Percentiles rank a stretch among this genome's conserved stretches.
These are phyloP conservation scores for Buceros bicornis DNA, from an alignment of 2,797 vertebrate species.

Conservation along the genomic window DNA sequence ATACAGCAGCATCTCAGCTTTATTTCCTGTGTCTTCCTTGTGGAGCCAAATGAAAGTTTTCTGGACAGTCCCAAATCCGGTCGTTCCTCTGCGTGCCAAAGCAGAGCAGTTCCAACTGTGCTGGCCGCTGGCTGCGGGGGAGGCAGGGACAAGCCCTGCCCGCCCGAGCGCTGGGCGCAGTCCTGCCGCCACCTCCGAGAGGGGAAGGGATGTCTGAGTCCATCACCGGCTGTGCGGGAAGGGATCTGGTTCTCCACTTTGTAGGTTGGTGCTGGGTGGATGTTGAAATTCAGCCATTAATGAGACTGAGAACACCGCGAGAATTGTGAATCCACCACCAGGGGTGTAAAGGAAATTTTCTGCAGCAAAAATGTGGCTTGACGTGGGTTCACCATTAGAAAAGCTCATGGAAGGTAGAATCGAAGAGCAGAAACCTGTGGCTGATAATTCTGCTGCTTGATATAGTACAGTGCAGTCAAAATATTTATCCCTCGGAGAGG, in stretches of 20 bases:
- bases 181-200: neutral
- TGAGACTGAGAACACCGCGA: fast-evolving
- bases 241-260: neutral
- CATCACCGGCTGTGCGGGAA: fast-evolving
- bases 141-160: neutral
- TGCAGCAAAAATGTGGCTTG: neutral
- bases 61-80: neutral
- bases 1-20: neutral
- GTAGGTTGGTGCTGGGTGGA: neutral
- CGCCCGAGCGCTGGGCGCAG: neutral
- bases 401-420: neutral
- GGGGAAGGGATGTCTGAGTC: neutral
- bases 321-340: fast-evolving
- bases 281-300: neutral
- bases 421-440: neutral
- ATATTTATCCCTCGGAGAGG: neutral
- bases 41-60: neutral
- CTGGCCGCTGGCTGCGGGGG: neutral
- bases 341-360: neutral
- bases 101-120: neutral
- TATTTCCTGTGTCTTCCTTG: neutral
- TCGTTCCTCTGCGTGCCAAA: neutral
- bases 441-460: neutral
- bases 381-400: neutral
- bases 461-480: neutral